Percentiles rank a stretch among this genome's conserved stretches.
Evolutionary conservation across 1,140 invertebrate species (phyloP).

Genomic region (Palaemon carinicauda): DNA sequence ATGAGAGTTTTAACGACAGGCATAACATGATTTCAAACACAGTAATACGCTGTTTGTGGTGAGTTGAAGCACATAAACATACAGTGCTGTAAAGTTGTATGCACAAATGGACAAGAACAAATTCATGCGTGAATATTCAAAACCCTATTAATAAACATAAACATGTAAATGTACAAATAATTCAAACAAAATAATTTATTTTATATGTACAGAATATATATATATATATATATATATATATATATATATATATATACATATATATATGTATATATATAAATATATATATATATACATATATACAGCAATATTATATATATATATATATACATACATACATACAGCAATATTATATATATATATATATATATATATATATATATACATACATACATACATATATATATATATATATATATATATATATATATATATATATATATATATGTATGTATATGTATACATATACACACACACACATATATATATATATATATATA

Average conservation of each 20-base stretch:
- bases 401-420: conserved; percentile 2
- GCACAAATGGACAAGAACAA: too few relatives aligned
- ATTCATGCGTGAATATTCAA: too few relatives aligned
- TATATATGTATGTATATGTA: background rate
- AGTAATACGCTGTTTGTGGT: too few relatives aligned
- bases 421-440: conserved; percentile 2
- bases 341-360: background rate
- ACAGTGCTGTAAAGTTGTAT: too few relatives aligned
- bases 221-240: background rate
- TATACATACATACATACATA: background rate
- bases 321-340: background rate
- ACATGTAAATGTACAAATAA: too few relatives aligned
- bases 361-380: background rate
- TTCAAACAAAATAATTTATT: too few relatives aligned
- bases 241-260: background rate
- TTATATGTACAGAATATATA: background rate
- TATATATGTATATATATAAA: background rate
- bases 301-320: background rate
- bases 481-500: background rate
- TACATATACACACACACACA: background rate
- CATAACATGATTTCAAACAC: too few relatives aligned
- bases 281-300: background rate
- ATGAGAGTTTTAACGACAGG: too few relatives aligned
- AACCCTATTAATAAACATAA: too few relatives aligned
- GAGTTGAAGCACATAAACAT: too few relatives aligned